These are phyloP conservation scores for Ips typographus DNA, from an alignment of 1,140 invertebrate species.

Conservation along the genomic window DNA sequence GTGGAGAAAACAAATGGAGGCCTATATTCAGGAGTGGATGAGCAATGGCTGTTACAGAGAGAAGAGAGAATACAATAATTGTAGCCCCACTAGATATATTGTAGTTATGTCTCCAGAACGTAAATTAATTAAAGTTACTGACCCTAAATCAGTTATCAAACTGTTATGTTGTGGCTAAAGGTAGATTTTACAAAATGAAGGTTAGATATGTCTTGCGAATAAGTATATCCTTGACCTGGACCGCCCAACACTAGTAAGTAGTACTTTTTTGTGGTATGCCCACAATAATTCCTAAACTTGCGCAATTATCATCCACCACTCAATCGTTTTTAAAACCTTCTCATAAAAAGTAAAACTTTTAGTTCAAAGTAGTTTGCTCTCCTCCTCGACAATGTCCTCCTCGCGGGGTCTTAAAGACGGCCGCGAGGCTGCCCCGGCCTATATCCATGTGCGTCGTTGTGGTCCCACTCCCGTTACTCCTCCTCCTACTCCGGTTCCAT, in stretches of 20 bases:
- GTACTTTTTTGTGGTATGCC: neutral
- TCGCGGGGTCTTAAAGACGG: constrained; percentile 24
- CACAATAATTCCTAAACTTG: neutral
- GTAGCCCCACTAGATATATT: neutral
- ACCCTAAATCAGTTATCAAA: too few relatives aligned
- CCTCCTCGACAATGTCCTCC: constrained; percentile 28
- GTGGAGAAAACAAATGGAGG: neutral
- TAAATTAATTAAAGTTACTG: too few relatives aligned
- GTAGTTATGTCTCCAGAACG: neutral
- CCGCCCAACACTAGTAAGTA: neutral
- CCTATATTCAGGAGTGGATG: neutral
- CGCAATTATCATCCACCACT: neutral
- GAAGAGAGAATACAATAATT: neutral
- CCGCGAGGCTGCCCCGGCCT: constrained; percentile 31
- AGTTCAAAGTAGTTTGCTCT: constrained; percentile 18
- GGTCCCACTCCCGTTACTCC: neutral
- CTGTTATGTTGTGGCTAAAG: neutral
- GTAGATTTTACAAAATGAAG: neutral
- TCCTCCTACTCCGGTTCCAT: neutral
- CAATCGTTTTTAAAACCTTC: neutral
- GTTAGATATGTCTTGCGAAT: neutral
- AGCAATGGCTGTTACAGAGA: neutral
- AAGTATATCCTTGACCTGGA: neutral
- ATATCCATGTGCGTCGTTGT: constrained; percentile 28
- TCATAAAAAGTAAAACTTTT: constrained; percentile 1